A percentile compares a stretch with the other conserved stretches of the same genome.
phyloP scores from a whole-genome alignment of 2,113 vertebrate species.

The Toxotes chatareus region DNA sequence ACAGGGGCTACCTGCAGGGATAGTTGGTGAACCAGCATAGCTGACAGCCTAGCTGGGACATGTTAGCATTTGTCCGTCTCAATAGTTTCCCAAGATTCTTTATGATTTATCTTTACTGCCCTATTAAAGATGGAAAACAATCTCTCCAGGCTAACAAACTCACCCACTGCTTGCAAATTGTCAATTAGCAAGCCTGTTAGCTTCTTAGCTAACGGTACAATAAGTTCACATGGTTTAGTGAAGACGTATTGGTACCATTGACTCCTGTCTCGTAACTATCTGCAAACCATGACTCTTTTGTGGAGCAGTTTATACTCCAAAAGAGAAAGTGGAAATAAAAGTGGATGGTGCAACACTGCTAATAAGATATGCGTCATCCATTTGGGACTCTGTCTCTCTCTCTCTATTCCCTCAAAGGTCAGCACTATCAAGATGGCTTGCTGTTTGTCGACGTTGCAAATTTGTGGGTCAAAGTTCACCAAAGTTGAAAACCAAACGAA shows the following conservation, averaged over 20 bases:
- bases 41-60: background rate
- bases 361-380: background rate
- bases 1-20: background rate
- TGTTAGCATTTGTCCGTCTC: background rate
- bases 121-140: background rate
- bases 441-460: background rate
- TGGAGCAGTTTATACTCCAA: background rate
- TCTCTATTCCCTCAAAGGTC: slow-evolving; percentile 1
- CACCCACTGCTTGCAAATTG: background rate
- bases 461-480: background rate
- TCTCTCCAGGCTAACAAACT: background rate
- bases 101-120: background rate
- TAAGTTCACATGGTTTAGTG: background rate
- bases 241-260: background rate
- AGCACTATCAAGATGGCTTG: background rate
- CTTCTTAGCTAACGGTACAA: background rate
- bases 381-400: background rate
- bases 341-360: background rate
- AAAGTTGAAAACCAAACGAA: background rate
- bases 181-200: background rate
- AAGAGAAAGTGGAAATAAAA: background rate
- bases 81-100: background rate
- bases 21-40: background rate
- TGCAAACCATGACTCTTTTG: background rate
- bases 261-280: background rate